phyloP scores from a whole-genome alignment of 2,888 invertebrate genomes.

The Brachynemurus nebulosus region DNA sequence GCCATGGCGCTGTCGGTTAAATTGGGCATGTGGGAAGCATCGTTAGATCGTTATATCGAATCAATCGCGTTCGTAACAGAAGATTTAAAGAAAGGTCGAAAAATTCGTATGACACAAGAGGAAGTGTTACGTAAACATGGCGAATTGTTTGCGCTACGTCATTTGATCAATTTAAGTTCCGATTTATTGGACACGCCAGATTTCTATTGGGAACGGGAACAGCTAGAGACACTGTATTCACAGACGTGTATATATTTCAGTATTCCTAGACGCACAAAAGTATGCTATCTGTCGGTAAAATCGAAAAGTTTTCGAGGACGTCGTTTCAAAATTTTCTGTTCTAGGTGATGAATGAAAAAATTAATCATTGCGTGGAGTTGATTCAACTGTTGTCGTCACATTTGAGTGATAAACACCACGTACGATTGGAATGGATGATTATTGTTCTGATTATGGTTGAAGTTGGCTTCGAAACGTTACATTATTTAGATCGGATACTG shows the following conservation, averaged over 20 bases:
- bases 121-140: slow-evolving; percentile 69
- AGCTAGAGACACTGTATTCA: slow-evolving; percentile 72
- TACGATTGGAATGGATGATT: slow-evolving; percentile 94
- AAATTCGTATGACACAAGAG: slow-evolving; percentile 51
- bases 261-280: slow-evolving; percentile 70
- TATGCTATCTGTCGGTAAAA: slow-evolving; percentile 25
- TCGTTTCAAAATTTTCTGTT: slow-evolving; percentile 21
- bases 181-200: slow-evolving; percentile 92
- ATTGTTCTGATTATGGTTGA: slow-evolving; percentile 91
- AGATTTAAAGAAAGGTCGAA: slow-evolving; percentile 60
- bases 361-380: slow-evolving; percentile 87
- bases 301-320: neutral
- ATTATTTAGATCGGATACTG: too few species aligned
- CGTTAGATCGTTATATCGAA: slow-evolving; percentile 68
- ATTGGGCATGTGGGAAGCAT: slow-evolving; percentile 86
- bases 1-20: slow-evolving; percentile 89
- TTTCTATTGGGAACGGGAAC: slow-evolving; percentile 95
- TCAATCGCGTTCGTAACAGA: slow-evolving; percentile 69
- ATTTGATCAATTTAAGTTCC: slow-evolving; percentile 83
- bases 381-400: slow-evolving; percentile 80
- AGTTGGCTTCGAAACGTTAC: slow-evolving; percentile 73
- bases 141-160: slow-evolving; percentile 76
- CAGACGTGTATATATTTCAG: slow-evolving; percentile 73
- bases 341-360: slow-evolving; percentile 88
- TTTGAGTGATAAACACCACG: slow-evolving; percentile 84